A percentile compares a stretch with the other conserved stretches of the same genome.
phyloP scores from a whole-genome alignment of 2,113 vertebrate genomes.

The Ptyas mucosa region DNA sequence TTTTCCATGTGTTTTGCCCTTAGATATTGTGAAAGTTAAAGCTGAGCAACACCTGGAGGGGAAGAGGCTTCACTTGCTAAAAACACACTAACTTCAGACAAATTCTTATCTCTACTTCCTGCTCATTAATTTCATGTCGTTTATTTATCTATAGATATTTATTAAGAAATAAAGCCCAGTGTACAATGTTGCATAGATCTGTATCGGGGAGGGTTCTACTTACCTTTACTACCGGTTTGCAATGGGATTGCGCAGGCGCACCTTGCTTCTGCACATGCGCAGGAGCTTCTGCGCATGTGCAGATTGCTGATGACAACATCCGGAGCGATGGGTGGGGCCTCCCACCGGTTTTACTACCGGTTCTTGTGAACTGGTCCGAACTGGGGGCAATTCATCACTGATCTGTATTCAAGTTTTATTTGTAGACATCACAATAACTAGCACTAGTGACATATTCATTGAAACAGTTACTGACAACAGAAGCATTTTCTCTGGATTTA shows the following conservation, averaged over 20 bases:
- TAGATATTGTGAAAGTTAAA: not conserved
- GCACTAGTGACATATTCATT: not conserved
- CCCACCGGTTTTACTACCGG: no score
- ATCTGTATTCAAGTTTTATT: not conserved
- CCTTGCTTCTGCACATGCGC: no score
- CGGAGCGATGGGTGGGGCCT: no score
- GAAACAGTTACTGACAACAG: not conserved
- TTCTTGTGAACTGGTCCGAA: no score
- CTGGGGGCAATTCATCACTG: no score
- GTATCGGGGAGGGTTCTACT: not conserved
- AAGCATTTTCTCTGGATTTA: conserved; percentile 6
- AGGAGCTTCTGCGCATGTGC: no score
- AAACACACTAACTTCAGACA: not conserved
- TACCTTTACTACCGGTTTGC: no score
- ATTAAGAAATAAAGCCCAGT: not conserved
- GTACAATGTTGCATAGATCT: not conserved
- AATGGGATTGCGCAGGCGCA: no score
- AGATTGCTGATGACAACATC: no score
- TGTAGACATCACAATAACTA: not conserved
- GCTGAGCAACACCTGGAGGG: not conserved
- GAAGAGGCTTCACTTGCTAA: not conserved
- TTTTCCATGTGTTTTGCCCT: not conserved
- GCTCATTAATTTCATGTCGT: not conserved
- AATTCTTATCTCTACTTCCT: not conserved
- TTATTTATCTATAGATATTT: not conserved